A percentile compares a stretch with the other conserved stretches of the same genome.
Evolutionary conservation across 2,888 invertebrate species (phyloP).

Genomic region (Epinotia ramella): DNA sequence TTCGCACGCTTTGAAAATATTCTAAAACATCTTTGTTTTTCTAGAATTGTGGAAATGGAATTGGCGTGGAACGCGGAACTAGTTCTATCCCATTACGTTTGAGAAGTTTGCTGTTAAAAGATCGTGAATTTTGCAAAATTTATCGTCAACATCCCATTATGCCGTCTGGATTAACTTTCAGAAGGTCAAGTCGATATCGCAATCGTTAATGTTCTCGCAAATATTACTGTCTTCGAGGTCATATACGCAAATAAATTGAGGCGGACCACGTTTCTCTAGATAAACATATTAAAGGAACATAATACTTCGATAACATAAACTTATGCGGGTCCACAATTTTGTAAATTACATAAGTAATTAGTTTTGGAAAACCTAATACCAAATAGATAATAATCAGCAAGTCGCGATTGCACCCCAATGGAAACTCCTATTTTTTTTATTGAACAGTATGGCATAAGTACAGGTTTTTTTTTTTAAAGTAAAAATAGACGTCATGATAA

Average conservation of each 20-base stretch:
- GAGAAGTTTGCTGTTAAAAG: conserved; percentile 30
- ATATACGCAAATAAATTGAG: conserved; percentile 45
- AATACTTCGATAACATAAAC: not conserved
- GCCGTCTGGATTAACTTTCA: conserved; percentile 51
- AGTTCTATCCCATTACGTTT: conserved; percentile 21
- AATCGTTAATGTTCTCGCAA: conserved; percentile 59
- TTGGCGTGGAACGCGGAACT: conserved; percentile 37
- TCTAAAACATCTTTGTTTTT: conserved; percentile 8
- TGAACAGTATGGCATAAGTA: no score
- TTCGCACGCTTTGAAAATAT: conserved; percentile 33
- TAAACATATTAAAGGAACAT: conserved; percentile 1
- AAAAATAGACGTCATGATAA: no score
- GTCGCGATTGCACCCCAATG: no score
- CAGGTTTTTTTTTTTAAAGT: no score
- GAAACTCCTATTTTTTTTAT: no score
- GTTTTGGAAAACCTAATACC: no score
- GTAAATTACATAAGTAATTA: no score
- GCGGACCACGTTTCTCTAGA: conserved; percentile 1
- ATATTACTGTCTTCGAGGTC: conserved; percentile 49
- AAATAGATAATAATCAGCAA: no score
- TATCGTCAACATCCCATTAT: conserved; percentile 51
- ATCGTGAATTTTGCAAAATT: conserved; percentile 46
- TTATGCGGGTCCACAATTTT: not conserved
- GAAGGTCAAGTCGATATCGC: conserved; percentile 70
- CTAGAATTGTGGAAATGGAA: conserved; percentile 28